Conservation (phyloP, 2,113 vertebrate genomes). For the Montifringilla adamsi region DNA sequence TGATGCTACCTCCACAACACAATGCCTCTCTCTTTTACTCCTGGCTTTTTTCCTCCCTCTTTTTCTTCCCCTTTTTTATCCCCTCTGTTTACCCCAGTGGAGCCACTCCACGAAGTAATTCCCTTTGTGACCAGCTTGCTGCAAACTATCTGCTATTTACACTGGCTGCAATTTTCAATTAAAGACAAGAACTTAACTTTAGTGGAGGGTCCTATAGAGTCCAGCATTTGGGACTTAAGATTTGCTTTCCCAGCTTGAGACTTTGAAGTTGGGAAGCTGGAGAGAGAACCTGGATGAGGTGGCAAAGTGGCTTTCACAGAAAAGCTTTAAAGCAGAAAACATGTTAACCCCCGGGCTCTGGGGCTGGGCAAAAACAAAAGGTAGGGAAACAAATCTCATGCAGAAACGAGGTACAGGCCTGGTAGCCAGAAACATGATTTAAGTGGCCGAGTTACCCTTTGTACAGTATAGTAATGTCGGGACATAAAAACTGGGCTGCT, state of each 20-base stretch:
- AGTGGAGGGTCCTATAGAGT: slow-evolving; percentile 4
- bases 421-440: neutral
- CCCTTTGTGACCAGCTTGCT: slow-evolving; percentile 58
- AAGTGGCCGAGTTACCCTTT: neutral
- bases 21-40: slow-evolving; percentile 62
- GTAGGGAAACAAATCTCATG: neutral
- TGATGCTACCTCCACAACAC: slow-evolving; percentile 55
- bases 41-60: slow-evolving; percentile 2
- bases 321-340: slow-evolving; percentile 44
- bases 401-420: neutral
- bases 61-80: neutral
- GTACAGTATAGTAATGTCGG: neutral
- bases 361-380: neutral
- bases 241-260: slow-evolving; percentile 44
- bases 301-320: slow-evolving; percentile 15
- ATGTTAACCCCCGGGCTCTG: neutral
- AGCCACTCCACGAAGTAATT: slow-evolving; percentile 68
- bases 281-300: slow-evolving; percentile 7
- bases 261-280: slow-evolving; percentile 26
- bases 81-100: slow-evolving; percentile 30
- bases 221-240: neutral
- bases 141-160: slow-evolving; percentile 57
- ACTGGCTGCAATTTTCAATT: slow-evolving; percentile 64
- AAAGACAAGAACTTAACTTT: slow-evolving; percentile 61
- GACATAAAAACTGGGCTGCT: neutral